A percentile compares a stretch with the other conserved stretches of the same genome.
Conservation (phyloP, 2,797 vertebrate species). For the Eulemur rubriventer region DNA sequence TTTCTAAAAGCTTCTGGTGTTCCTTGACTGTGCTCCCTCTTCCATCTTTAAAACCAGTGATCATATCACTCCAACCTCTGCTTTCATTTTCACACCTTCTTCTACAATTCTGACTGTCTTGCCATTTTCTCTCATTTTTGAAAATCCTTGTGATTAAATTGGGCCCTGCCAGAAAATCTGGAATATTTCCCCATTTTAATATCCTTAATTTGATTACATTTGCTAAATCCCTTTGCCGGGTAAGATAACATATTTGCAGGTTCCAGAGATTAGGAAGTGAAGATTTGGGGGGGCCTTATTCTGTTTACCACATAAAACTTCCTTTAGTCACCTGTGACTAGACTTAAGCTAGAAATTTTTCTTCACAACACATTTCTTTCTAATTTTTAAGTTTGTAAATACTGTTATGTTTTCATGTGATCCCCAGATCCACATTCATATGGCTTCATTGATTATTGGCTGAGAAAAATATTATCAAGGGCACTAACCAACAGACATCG, state of each 20-base stretch:
- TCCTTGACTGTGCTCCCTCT: neutral
- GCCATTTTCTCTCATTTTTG: neutral
- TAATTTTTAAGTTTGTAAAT: neutral
- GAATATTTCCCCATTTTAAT: neutral
- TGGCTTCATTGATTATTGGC: neutral
- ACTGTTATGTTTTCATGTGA: neutral
- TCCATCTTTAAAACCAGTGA: neutral
- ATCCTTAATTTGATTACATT: neutral
- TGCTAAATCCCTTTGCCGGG: neutral
- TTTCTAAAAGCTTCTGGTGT: neutral
- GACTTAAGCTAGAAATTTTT: neutral
- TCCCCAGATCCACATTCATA: neutral
- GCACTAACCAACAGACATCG: neutral
- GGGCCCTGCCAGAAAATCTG: neutral
- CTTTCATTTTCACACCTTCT: neutral
- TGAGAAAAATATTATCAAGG: neutral
- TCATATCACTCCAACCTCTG: neutral
- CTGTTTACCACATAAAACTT: neutral
- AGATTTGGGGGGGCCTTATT: neutral
- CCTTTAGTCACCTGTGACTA: neutral
- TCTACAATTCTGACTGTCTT: neutral
- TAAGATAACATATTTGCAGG: neutral
- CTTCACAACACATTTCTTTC: neutral
- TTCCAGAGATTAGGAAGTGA: neutral
- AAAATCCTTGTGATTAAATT: neutral